Evolutionary conservation across 2,888 invertebrate genomes (phyloP), one percentile per base, ranked within the genome.

Genomic region (Crepidodera aurea): DNA sequence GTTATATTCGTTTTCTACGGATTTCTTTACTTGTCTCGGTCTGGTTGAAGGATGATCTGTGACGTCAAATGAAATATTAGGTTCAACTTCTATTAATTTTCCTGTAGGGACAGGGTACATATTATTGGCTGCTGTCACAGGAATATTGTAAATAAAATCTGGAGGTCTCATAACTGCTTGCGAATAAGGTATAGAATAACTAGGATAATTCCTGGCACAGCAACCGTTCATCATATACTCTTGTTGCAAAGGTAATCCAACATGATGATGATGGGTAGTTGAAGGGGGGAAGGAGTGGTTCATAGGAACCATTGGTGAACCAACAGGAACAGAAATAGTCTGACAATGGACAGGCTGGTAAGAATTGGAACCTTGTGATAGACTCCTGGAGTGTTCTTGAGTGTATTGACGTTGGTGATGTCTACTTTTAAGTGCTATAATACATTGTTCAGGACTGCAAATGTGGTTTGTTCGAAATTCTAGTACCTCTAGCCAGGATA

Each of bases 401-500:
- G n/a, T n/a, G 39, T 69, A 81, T 54, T 82, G 70, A 32, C 81
- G 80, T 65, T 82, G 82, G 6, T 80, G 78, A 58, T 79, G 79
- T 51, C 81, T 79, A 69, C 80, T 84, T 68, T 79, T 82, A n/a
- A 86, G 68, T 2, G 82, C 82, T 19, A 82, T 79, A 16, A 84
- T 81, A 0, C 84, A 83, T 69, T 84, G 82, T 51, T 86, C 85
- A 0, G 85, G 83, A 51, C 83, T 82, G 37, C 87, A 84, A 2
- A 84, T 77, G 66, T 84, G 83, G 12, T 82, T 82, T 69, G 84
- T 84, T 0, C 90, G 83, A 76, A 86, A 87, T 40, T 87, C 84
- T 39, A 88, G 82, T 27, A 93, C 86, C 66, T 90, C 90, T 34
- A 86, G 79, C 91, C 92, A 93, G 1, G 82, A 81, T 22, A 85